Evolutionary conservation across 2,113 vertebrate genomes (phyloP), one percentile per base, ranked within the genome.

Genomic region (Electrona antarctica): DNA sequence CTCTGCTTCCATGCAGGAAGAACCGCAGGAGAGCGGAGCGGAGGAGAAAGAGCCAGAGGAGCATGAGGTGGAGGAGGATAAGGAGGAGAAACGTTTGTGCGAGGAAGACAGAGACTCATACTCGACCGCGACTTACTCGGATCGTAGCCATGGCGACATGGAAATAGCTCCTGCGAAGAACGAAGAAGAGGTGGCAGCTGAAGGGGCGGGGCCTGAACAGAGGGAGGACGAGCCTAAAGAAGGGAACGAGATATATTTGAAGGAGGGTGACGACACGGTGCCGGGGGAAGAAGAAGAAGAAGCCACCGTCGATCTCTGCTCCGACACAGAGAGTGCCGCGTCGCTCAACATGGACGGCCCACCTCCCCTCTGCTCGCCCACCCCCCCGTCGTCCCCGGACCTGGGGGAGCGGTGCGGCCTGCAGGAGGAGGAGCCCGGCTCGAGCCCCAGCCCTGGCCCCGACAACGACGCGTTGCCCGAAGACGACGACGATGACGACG

Each of bases 311-410:
- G 77, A 85, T 49, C 79, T 84, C 7, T 92, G 88, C 73, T 89
- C 90, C 0, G 88, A 92, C 77, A 91, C 91, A 0, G 91, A 92
- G 81, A 93, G 92, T 14, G 85, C 83, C 0, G 89, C 89, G 13
- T 92, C 92, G 0, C 87, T 93, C 54, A 92, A 90, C n/a, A 85
- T 92, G 81, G 92, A 93, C 0, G 92, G 88, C 47, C 90, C 88
- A 0, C 89, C 91, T 1, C 90, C 90, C 0, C 90, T 82, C 63
- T 89, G 90, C 3, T 90, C 88, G 0, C 86, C 90, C 0, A 88
- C 89, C 33, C 85, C 90, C 28, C 88, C 90, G 9, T 88, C 89
- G 0, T 90, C 91, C 50, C 82, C 88, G 0, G 85, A 85, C 58
- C 21, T 88, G 56, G 89, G 90, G 72, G 1, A 21, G 21, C 91